Percentiles rank a stretch among this genome's conserved stretches.
These are phyloP conservation scores for Poecile montanus DNA, from an alignment of 2,797 vertebrate species.

Conservation along the genomic window DNA sequence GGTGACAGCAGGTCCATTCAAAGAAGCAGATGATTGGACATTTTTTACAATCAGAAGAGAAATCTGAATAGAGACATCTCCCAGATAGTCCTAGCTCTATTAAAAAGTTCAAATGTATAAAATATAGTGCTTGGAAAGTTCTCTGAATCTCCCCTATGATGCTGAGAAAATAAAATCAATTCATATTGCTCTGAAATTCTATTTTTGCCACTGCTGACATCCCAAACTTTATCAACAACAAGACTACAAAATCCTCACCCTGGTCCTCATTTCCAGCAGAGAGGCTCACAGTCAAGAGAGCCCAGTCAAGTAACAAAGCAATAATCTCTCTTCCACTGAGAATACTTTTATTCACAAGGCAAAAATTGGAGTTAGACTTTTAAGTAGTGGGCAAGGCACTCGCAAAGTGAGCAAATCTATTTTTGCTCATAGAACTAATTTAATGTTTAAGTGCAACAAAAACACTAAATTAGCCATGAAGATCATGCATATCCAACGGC, in stretches of 20 bases:
- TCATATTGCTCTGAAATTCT: constrained; percentile 70
- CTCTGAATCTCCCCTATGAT: constrained; percentile 5
- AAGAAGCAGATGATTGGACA: background rate
- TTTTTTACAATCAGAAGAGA: constrained; percentile 22
- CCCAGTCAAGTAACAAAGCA: constrained; percentile 58
- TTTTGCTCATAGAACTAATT: constrained; percentile 72
- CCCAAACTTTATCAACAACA: background rate
- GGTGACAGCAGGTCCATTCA: constrained; percentile 15
- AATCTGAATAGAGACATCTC: background rate
- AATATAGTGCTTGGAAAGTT: constrained; percentile 42
- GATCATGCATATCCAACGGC: constrained; percentile 61
- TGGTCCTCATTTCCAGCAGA: constrained; percentile 35
- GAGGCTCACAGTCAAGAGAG: background rate
- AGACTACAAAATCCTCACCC: constrained; percentile 27
- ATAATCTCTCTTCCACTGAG: constrained; percentile 61
- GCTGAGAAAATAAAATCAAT: constrained; percentile 65
- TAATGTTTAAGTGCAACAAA: constrained; percentile 72
- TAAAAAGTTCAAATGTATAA: constrained; percentile 54
- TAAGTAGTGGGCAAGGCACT: constrained; percentile 77
- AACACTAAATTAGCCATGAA: constrained; percentile 70
- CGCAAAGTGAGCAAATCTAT: constrained; percentile 70
- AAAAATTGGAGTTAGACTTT: constrained; percentile 73
- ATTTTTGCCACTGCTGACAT: constrained; percentile 61
- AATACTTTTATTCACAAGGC: constrained; percentile 74
- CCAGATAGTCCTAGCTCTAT: constrained; percentile 16